Conservation (phyloP, 1,140 invertebrate species). For the Drosophila equinoxialis region DNA sequence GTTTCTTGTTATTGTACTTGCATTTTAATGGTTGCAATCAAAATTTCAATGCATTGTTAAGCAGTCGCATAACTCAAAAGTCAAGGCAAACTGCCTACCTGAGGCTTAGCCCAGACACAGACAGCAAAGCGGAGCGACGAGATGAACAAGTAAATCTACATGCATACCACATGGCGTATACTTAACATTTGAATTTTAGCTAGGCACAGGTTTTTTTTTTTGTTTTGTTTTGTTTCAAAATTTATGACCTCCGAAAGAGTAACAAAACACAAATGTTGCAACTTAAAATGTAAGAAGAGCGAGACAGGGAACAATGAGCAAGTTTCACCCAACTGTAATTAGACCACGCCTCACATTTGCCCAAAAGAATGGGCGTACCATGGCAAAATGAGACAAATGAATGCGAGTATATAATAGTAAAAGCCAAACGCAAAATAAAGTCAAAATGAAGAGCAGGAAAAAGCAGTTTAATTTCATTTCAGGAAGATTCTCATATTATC, state of each 20-base stretch:
- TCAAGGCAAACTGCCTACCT: conserved; percentile 37
- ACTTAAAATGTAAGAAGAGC: conserved; percentile 30
- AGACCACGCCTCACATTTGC: conserved; percentile 49
- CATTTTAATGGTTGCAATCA: conserved; percentile 79
- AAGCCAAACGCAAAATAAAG: conserved; percentile 53
- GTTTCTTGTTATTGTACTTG: conserved; percentile 43
- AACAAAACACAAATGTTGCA: conserved; percentile 20
- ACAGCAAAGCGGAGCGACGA: not conserved
- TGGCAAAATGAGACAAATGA: conserved; percentile 62
- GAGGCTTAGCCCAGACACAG: not conserved
- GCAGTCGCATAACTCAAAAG: conserved; percentile 33
- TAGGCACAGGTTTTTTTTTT: conserved; percentile 29
- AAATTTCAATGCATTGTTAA: conserved; percentile 75
- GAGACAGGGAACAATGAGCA: conserved; percentile 49
- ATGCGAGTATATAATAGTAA: conserved; percentile 67
- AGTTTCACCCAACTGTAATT: conserved; percentile 63
- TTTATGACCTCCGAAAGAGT: conserved; percentile 49
- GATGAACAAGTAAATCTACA: conserved; percentile 15
- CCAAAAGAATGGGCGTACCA: conserved; percentile 28
- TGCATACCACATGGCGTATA: conserved; percentile 50
- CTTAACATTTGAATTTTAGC: conserved; percentile 68
- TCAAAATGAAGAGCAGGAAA: conserved; percentile 30
- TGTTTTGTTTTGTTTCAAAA: conserved; percentile 27
- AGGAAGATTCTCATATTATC: conserved; percentile 12
- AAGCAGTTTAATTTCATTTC: conserved; percentile 72